phyloP scores from a whole-genome alignment of 2,113 vertebrate species.

The Martes martes region DNA sequence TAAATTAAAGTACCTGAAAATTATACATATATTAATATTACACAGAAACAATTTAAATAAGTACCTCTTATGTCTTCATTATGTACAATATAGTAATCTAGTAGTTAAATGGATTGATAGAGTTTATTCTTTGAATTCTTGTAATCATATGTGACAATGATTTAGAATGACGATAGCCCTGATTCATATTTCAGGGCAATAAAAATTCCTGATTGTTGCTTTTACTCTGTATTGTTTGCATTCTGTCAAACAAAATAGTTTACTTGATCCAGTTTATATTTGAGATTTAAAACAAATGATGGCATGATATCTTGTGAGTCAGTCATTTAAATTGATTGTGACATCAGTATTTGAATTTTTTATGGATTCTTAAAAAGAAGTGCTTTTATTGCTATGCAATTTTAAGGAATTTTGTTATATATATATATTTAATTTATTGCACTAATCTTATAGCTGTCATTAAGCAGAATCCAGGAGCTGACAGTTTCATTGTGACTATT shows the following conservation, averaged over 20 bases:
- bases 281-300: background rate
- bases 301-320: background rate
- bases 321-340: background rate
- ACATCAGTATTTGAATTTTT: background rate
- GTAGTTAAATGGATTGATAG: background rate
- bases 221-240: background rate
- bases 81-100: background rate
- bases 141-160: background rate
- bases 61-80: background rate
- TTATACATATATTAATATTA: background rate
- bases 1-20: background rate
- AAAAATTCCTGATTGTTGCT: background rate
- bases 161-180: background rate
- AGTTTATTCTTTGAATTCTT: background rate
- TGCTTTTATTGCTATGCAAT: background rate
- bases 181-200: background rate
- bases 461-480: background rate
- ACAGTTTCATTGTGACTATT: background rate
- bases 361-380: background rate
- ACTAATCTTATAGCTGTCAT: background rate
- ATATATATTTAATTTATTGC: background rate
- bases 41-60: background rate
- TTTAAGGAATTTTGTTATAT: background rate
- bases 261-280: background rate
- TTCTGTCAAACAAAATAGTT: background rate